Evolutionary conservation across 1,140 invertebrate genomes (phyloP), one percentile per base, ranked within the genome.

Genomic region (Atta colombica): DNA sequence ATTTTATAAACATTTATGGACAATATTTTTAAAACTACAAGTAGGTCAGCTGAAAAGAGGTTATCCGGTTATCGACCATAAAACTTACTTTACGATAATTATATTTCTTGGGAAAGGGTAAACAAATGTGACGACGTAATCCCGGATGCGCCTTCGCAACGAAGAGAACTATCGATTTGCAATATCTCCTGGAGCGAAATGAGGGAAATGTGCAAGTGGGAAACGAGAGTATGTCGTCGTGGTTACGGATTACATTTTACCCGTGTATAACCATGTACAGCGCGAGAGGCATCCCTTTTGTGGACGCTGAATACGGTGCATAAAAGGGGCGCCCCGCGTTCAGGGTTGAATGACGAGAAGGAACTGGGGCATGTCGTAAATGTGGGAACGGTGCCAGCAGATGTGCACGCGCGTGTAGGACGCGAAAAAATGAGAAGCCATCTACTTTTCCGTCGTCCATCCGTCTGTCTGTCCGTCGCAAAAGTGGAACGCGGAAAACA

Each of bases 111-210:
- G 39, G 28, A 49, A 74, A 71, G 53, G 16, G 35, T 72, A 39
- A 81, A 74, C 53, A 53, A 82, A 82, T 72, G 18, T 25, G 21
- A n/a, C 68, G 31, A 31, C 4, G 55, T 45, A 45, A 82, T 18
- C 25, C 53, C 68, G 68, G 68, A 85, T 85, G 68, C 35, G 68
- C 8, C 21, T 10, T 58, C 72, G 39, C 51, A 80, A 60, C 61
- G 63, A 63, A 96, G 96, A 96, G 89, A 90, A 91, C 66, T 82
- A 82, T 82, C 80, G 68, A 82, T 82, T 25, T 55, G 80, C 39
- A 53, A 82, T 82, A 74, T 82, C 80, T 74, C 25, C 6, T 53
- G 25, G 39, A 82, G 80, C 55, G 74, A 91, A 45, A 82, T 86
- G 78, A 85, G 77, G 71, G 35, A 80, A 85, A 85, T 28, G 66